Percentiles rank a stretch among this genome's conserved stretches.
phyloP scores from a whole-genome alignment of 1,140 invertebrate species.

The Anoplophora glabripennis region DNA sequence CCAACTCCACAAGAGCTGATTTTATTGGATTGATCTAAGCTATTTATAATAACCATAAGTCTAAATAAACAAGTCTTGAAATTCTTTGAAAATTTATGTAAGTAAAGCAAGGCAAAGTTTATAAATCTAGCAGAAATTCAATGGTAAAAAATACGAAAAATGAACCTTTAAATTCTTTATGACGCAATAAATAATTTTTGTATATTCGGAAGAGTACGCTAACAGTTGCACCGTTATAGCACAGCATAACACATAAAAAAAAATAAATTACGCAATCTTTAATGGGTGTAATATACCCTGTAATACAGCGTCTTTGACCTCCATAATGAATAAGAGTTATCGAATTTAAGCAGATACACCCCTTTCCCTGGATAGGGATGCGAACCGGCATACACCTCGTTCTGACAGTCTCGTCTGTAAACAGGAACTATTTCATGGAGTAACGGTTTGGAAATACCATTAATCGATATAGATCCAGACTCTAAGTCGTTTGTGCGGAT shows the following conservation, averaged over 20 bases:
- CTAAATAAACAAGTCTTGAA: too few relatives aligned
- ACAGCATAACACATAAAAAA: background rate
- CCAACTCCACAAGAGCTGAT: too few relatives aligned
- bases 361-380: constrained; percentile 96
- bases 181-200: background rate
- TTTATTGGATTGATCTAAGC: too few relatives aligned
- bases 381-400: constrained; percentile 95
- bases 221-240: background rate
- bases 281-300: constrained; percentile 93
- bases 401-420: constrained; percentile 92
- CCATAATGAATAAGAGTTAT: constrained; percentile 99
- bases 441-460: constrained; percentile 37
- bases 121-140: background rate
- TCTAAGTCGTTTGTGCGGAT: constrained; percentile 43
- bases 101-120: background rate
- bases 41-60: too few relatives aligned
- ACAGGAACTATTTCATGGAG: constrained; percentile 76
- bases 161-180: background rate
- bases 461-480: constrained; percentile 36
- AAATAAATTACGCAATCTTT: constrained; percentile 12
- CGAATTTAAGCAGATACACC: constrained; percentile 97
- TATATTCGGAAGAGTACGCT: background rate
- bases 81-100: too few relatives aligned
- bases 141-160: background rate
- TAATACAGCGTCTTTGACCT: constrained; percentile 99